phyloP scores from a whole-genome alignment of 2,113 vertebrate genomes.

The Coracopsis vasa region DNA sequence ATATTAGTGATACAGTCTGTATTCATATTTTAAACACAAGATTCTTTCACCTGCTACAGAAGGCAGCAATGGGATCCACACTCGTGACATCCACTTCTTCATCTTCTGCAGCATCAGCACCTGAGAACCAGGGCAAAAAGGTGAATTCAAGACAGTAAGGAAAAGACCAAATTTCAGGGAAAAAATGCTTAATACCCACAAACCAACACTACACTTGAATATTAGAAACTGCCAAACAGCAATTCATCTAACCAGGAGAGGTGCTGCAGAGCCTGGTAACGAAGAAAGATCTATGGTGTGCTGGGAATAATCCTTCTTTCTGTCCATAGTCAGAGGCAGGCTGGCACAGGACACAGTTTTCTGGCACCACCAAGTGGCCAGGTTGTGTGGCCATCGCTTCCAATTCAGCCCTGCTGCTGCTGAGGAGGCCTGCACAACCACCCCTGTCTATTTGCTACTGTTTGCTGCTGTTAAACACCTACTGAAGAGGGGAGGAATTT shows the following conservation, averaged over 20 bases:
- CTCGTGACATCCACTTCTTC: conserved; percentile 97
- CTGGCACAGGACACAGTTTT: neutral
- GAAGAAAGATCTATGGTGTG: neutral
- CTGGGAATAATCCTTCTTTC: neutral
- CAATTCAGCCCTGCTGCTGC: neutral
- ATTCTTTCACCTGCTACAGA: conserved; percentile 89
- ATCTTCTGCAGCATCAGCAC: conserved; percentile 93
- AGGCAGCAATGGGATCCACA: conserved; percentile 94
- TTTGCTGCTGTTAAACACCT: neutral
- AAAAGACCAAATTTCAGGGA: neutral
- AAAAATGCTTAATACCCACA: neutral
- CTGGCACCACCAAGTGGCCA: neutral
- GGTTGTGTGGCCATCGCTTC: neutral
- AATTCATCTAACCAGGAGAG: accelerated
- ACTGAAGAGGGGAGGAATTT: neutral
- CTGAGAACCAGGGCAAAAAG: conserved; percentile 62
- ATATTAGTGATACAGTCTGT: no score
- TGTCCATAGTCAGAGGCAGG: accelerated
- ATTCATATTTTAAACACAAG: neutral
- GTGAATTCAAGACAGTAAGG: neutral
- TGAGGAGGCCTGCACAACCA: neutral
- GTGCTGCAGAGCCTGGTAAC: neutral
- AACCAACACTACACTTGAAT: no score
- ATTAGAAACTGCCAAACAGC: neutral
- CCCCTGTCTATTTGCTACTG: neutral